Evolutionary conservation across 2,113 vertebrate species (phyloP).

Genomic region (Astur gentilis): DNA sequence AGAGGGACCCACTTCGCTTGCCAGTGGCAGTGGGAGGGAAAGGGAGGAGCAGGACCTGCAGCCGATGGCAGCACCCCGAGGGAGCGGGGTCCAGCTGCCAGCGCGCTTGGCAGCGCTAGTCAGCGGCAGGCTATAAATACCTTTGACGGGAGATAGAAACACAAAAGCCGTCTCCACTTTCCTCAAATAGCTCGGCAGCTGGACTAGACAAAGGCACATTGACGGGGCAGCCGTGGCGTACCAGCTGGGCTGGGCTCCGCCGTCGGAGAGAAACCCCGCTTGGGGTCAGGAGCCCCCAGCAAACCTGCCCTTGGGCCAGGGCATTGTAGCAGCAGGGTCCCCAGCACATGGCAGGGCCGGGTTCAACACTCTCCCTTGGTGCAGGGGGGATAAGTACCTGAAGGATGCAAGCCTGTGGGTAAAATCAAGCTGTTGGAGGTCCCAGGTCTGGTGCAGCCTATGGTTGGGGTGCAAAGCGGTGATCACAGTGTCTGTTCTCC

Average conservation of each 20-base stretch:
- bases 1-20: background rate
- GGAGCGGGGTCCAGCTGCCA: conserved; percentile 8
- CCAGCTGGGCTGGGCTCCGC: background rate
- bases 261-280: rapidly evolving
- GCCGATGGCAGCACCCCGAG: background rate
- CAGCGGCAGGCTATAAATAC: conserved; percentile 44
- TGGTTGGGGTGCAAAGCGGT: rapidly evolving
- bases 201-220: conserved; percentile 25
- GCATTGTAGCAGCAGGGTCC: background rate
- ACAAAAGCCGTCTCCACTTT: conserved; percentile 43
- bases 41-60: background rate
- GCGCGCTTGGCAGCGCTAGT: background rate
- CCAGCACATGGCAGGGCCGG: rapidly evolving
- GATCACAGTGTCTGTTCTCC: background rate
- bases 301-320: background rate
- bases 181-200: conserved; percentile 24
- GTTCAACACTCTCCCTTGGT: background rate
- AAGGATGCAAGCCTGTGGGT: background rate
- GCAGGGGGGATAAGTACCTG: rapidly evolving
- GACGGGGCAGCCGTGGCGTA: background rate
- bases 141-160: conserved; percentile 5
- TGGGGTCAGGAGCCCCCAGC: rapidly evolving
- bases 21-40: background rate
- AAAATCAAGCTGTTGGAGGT: background rate
- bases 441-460: background rate